phyloP scores from a whole-genome alignment of 2,797 vertebrate species.

The Cirrhinus mrigala region DNA sequence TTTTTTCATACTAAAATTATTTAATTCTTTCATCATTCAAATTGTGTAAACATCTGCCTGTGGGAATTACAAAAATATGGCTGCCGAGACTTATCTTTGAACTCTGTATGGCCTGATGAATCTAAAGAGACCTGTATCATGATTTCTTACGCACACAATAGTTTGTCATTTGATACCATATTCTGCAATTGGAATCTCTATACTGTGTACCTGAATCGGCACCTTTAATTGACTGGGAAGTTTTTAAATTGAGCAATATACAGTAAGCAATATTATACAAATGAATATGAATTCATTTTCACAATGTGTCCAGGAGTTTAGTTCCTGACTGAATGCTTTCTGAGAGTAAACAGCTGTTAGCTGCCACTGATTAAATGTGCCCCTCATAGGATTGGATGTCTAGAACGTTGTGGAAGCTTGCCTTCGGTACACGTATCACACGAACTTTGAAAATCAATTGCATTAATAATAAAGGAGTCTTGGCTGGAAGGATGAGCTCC shows the following conservation, averaged over 20 bases:
- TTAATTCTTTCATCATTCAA: neutral
- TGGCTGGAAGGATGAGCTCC: conserved; percentile 1
- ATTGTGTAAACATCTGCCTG: neutral
- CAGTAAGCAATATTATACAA: no score
- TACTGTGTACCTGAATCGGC: neutral
- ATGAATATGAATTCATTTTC: neutral
- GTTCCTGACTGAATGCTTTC: neutral
- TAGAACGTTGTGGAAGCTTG: neutral
- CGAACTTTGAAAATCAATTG: conserved; percentile 34
- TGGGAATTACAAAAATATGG: neutral
- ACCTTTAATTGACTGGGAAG: neutral
- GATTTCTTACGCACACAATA: neutral
- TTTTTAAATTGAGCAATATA: neutral
- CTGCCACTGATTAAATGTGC: conserved; percentile 3
- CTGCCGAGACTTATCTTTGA: neutral
- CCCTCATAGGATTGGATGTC: neutral
- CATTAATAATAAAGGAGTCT: conserved; percentile 46
- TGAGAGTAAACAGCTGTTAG: conserved; percentile 18
- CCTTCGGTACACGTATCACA: neutral
- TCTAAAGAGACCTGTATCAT: neutral
- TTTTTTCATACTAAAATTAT: neutral
- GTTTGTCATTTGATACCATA: neutral
- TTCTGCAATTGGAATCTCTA: neutral
- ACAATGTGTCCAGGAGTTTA: neutral
- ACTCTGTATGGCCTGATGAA: neutral